Conservation (phyloP, 2,113 vertebrate genomes). For the Oxyura jamaicensis region DNA sequence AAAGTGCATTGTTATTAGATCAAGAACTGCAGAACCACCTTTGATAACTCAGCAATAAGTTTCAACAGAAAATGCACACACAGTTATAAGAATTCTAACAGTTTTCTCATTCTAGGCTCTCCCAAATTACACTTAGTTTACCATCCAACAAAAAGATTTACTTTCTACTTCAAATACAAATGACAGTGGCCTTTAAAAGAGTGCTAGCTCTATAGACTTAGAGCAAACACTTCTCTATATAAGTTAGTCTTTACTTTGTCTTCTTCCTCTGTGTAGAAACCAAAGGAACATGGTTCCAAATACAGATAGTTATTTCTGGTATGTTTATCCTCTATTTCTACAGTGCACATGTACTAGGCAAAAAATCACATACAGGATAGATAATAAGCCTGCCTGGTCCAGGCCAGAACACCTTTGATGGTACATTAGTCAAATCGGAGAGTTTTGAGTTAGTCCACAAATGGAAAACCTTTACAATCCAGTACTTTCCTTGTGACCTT, state of each 20-base stretch:
- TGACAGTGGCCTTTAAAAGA: background rate
- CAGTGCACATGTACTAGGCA: background rate
- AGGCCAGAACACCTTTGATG: background rate
- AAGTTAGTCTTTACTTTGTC: background rate
- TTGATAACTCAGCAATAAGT: background rate
- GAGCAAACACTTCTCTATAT: background rate
- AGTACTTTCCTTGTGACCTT: background rate
- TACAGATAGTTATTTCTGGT: background rate
- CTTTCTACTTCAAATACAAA: background rate
- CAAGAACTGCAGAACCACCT: background rate
- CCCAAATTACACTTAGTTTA: background rate
- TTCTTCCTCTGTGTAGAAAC: background rate
- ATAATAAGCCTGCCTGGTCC: background rate
- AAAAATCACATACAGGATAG: background rate
- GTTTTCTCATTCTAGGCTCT: background rate
- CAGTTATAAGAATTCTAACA: background rate
- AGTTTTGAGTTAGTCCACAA: background rate
- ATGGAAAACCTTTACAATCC: background rate
- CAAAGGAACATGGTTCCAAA: background rate
- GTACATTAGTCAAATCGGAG: constrained; percentile 1
- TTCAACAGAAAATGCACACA: background rate
- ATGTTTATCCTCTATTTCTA: background rate
- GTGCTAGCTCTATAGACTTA: background rate
- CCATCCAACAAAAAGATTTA: background rate
- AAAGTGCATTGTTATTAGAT: background rate